A percentile compares a stretch with the other conserved stretches of the same genome.
These are phyloP conservation scores for Choloepus hoffmanni DNA, from an alignment of 2,113 vertebrate genomes.

Conservation along the genomic window DNA sequence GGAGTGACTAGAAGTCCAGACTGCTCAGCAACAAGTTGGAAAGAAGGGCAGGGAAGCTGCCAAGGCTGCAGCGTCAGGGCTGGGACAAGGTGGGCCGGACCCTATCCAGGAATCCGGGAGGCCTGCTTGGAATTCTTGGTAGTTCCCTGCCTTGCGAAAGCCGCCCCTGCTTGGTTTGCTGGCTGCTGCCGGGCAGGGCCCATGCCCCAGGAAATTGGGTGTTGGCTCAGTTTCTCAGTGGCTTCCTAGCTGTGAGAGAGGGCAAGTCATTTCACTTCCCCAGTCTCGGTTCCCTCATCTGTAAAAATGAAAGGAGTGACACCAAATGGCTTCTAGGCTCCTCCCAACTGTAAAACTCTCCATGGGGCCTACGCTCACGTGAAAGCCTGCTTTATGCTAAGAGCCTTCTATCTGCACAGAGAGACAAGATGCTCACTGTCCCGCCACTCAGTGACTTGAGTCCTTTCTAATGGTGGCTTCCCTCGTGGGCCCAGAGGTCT, in stretches of 20 bases:
- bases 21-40: neutral
- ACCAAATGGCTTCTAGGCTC: fast-evolving
- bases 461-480: neutral
- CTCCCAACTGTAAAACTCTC: neutral
- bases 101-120: neutral
- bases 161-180: fast-evolving
- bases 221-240: neutral
- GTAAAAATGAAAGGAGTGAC: neutral
- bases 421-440: neutral
- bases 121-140: neutral
- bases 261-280: neutral
- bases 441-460: neutral
- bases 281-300: neutral
- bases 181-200: neutral
- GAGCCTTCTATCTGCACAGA: neutral
- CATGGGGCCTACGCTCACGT: fast-evolving
- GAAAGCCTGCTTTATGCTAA: neutral
- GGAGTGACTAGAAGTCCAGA: neutral
- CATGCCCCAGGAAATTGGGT: fast-evolving
- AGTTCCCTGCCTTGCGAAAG: neutral
- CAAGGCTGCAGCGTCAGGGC: neutral
- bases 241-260: neutral
- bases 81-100: neutral
- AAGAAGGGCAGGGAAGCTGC: neutral
- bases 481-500: neutral